Evolutionary conservation across 2,888 invertebrate genomes (phyloP).

Genomic region (Heliothis peltigera): DNA sequence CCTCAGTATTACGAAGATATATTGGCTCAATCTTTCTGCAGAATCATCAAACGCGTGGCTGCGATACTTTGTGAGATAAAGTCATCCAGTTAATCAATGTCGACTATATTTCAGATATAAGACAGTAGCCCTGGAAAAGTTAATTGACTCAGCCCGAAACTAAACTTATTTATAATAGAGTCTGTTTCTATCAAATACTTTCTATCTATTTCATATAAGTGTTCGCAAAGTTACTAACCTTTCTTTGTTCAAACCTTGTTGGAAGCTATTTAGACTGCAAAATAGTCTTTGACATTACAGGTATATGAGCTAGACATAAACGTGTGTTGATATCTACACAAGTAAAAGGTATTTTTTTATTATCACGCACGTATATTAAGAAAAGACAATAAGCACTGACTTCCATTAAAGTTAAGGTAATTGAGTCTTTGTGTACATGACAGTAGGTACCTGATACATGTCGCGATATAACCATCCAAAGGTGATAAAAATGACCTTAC

Average conservation of each 20-base stretch:
- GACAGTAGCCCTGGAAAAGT: slow-evolving; percentile 37
- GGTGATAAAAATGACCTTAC: slow-evolving; percentile 52
- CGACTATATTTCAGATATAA: slow-evolving; percentile 38
- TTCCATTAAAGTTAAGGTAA: slow-evolving; percentile 33
- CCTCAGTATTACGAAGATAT: slow-evolving; percentile 71
- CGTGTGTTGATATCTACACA: slow-evolving; percentile 1
- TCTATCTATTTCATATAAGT: slow-evolving; percentile 33
- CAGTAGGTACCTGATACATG: slow-evolving; percentile 29
- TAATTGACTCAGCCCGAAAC: slow-evolving; percentile 45
- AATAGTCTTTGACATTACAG: slow-evolving; percentile 22
- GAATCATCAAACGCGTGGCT: slow-evolving; percentile 44
- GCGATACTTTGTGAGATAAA: slow-evolving; percentile 55
- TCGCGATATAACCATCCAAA: slow-evolving; percentile 43
- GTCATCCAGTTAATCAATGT: slow-evolving; percentile 53
- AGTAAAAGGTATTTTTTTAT: slow-evolving; percentile 22
- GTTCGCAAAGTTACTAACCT: slow-evolving; percentile 35
- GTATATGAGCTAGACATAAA: slow-evolving; percentile 11
- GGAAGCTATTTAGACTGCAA: slow-evolving; percentile 30
- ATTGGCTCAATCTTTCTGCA: slow-evolving; percentile 64
- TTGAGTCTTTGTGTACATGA: slow-evolving; percentile 29
- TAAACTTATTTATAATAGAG: slow-evolving; percentile 47
- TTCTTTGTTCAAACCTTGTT: slow-evolving; percentile 32
- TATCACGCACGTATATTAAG: slow-evolving; percentile 18
- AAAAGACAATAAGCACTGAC: slow-evolving; percentile 29
- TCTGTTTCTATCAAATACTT: slow-evolving; percentile 28